Percentiles rank a stretch among this genome's conserved stretches.
phyloP scores from a whole-genome alignment of 2,888 invertebrate genomes.

The Pristionchus arcanus region DNA sequence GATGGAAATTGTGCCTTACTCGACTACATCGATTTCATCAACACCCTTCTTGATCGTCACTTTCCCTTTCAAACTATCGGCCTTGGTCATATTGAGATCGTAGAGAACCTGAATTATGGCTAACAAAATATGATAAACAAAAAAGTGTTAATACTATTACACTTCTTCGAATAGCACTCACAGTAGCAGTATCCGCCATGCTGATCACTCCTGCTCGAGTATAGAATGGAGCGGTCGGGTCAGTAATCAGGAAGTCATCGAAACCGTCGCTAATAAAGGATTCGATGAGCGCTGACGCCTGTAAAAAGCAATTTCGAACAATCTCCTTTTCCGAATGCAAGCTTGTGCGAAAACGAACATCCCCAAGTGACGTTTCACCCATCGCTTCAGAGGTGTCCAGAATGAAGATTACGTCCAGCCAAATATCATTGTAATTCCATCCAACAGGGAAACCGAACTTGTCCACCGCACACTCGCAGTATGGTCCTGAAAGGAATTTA shows the following conservation, averaged over 20 bases:
- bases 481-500: neutral
- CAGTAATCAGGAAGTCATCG: neutral
- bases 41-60: neutral
- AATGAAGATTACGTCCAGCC: neutral
- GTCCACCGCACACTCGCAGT: neutral
- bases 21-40: neutral
- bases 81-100: slow-evolving; percentile 14
- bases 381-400: neutral
- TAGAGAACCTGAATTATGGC: neutral
- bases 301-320: neutral
- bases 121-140: no score
- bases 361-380: neutral
- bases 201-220: neutral
- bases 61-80: neutral
- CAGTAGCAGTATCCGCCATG: neutral
- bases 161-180: no score
- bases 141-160: no score
- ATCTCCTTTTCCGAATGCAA: no score
- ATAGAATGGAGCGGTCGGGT: neutral
- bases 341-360: neutral
- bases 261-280: neutral
- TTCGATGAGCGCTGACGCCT: neutral
- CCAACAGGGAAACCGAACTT: neutral
- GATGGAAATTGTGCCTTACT: neutral
- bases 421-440: neutral